Conservation (phyloP, 2,113 vertebrate genomes). For the Cettia cetti region DNA sequence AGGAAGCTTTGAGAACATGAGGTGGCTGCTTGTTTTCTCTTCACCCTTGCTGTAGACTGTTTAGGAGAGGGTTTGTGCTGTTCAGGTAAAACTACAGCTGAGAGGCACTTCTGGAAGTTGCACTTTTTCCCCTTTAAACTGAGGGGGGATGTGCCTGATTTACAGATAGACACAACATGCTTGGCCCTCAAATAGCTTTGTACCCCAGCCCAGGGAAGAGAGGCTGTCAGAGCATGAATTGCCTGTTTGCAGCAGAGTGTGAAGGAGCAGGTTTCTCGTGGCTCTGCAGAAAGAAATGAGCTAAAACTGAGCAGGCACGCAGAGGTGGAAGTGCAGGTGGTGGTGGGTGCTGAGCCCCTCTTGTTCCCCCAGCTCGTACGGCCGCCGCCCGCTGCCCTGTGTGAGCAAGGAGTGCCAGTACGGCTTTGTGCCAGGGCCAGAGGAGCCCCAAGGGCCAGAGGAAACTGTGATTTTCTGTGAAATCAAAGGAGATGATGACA, state of each 20-base stretch:
- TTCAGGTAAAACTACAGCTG: not conserved
- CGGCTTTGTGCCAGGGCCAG: constrained; percentile 68
- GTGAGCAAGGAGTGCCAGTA: constrained; percentile 81
- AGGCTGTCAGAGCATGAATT: constrained; percentile 67
- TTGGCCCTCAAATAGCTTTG: constrained; percentile 72
- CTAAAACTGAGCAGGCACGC: not conserved
- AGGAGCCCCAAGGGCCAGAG: constrained; percentile 74
- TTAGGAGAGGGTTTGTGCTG: not conserved
- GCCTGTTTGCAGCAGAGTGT: not conserved
- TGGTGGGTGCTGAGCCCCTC: not conserved
- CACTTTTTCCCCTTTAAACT: constrained; percentile 35
- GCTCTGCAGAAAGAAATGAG: not conserved
- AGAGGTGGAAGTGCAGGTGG: not conserved
- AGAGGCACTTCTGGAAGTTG: not conserved
- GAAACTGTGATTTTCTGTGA: constrained; percentile 78
- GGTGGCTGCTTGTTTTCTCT: fast-evolving
- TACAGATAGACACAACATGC: constrained; percentile 70
- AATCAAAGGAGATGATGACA: constrained; percentile 75
- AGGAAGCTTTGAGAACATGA: not conserved
- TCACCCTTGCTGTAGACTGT: not conserved
- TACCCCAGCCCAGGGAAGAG: constrained; percentile 72
- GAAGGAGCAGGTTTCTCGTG: not conserved
- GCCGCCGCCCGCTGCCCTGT: constrained; percentile 75
- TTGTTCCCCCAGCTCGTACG: constrained; percentile 59
- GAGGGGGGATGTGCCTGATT: constrained; percentile 72